These are phyloP conservation scores for Parazoanthus swiftii DNA, from an alignment of 92 coral and sea anemone genomes.

Conservation along the genomic window DNA sequence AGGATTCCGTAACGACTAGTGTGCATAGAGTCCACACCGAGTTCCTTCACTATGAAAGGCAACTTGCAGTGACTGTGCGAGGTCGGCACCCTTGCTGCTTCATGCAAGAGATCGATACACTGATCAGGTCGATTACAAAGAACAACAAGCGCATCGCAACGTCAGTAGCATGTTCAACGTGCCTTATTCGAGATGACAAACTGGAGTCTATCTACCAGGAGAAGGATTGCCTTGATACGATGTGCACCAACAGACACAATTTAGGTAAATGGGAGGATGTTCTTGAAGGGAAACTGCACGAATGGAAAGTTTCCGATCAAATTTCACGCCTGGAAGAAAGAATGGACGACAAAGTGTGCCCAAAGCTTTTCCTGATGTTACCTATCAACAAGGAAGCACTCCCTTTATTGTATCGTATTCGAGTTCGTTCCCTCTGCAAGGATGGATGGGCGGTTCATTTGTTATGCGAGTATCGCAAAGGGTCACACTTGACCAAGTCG, in stretches of 20 bases:
- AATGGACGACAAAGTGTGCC: conserved; percentile 8
- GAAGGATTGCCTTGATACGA: neutral
- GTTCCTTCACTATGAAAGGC: no score
- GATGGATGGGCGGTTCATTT: neutral
- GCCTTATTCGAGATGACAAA: neutral
- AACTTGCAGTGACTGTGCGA: neutral
- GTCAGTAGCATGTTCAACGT: neutral
- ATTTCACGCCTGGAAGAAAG: neutral
- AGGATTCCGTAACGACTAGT: no score
- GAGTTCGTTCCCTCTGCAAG: neutral
- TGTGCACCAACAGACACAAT: neutral
- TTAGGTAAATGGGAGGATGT: neutral
- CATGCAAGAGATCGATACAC: neutral
- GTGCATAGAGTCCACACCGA: no score
- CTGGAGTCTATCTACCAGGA: neutral
- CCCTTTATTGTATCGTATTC: neutral
- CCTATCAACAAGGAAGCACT: neutral
- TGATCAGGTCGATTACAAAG: neutral
- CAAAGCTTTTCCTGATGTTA: neutral
- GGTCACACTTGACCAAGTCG: neutral
- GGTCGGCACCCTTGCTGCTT: neutral
- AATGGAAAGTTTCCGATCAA: neutral
- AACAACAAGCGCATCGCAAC: neutral
- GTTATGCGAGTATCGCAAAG: neutral
- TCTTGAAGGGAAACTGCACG: neutral